phyloP scores from a whole-genome alignment of 2,888 invertebrate species.

The Acronicta leporina region DNA sequence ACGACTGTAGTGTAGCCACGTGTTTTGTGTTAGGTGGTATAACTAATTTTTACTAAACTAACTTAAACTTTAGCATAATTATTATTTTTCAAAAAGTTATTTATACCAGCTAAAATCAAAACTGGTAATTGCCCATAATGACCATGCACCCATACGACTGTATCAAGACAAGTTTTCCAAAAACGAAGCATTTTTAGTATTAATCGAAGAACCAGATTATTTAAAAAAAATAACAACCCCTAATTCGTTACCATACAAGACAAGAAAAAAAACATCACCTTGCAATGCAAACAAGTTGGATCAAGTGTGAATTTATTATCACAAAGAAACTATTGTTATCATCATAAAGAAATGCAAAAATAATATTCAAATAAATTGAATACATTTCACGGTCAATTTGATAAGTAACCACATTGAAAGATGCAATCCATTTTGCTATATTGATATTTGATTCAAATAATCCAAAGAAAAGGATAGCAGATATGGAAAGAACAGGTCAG shows the following conservation, averaged over 20 bases:
- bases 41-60: too few species aligned
- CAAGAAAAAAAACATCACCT: conserved; percentile 22
- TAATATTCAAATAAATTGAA: conserved; percentile 66
- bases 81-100: too few species aligned
- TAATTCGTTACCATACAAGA: conserved; percentile 12
- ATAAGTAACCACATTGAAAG: conserved; percentile 72
- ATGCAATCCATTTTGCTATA: conserved; percentile 62
- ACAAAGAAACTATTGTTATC: conserved; percentile 45
- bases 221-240: not conserved
- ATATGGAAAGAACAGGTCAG: not conserved
- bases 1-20: too few species aligned
- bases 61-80: too few species aligned
- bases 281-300: conserved; percentile 65
- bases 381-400: conserved; percentile 84
- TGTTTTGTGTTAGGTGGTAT: too few species aligned
- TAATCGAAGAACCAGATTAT: not conserved
- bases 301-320: conserved; percentile 56
- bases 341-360: conserved; percentile 43
- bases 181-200: not conserved
- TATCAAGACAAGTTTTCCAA: not conserved
- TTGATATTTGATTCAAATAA: conserved; percentile 80
- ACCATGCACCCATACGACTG: too few species aligned
- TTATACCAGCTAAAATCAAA: too few species aligned
- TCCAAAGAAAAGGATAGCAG: conserved; percentile 15
- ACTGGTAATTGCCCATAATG: too few species aligned